These are phyloP conservation scores for Cladorhizidae sp. DNA, from an alignment of 37 sponge, comb jelly and placozoan genomes.

Conservation along the genomic window DNA sequence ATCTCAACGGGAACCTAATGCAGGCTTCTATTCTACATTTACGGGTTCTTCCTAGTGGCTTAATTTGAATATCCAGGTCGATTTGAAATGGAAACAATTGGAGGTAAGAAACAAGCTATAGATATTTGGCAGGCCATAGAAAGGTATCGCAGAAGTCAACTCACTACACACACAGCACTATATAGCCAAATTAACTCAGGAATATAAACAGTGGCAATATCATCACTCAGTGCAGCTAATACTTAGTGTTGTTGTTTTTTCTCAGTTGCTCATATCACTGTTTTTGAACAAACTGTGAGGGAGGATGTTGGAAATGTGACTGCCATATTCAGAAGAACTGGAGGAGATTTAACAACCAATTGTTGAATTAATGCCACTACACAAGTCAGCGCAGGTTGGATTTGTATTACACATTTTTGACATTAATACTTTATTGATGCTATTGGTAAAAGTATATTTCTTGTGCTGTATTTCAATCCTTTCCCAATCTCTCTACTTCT, in stretches of 20 bases:
- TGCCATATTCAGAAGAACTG: neutral
- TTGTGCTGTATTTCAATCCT: too few relatives aligned
- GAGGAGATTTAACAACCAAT: neutral
- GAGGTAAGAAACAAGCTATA: conserved; percentile 9
- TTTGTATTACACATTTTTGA: too few relatives aligned
- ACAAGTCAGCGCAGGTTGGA: neutral
- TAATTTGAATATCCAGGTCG: conserved; percentile 38
- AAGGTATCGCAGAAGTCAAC: too few relatives aligned
- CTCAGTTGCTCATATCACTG: conserved; percentile 4
- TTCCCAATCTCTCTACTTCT: too few relatives aligned
- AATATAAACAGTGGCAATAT: too few relatives aligned
- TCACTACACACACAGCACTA: too few relatives aligned
- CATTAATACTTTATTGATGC: too few relatives aligned
- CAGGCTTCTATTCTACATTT: conserved; percentile 12
- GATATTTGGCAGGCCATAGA: too few relatives aligned
- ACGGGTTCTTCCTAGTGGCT: conserved; percentile 27
- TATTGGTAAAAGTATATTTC: too few relatives aligned
- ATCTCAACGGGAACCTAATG: conserved; percentile 7
- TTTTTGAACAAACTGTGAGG: neutral
- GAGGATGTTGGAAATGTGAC: conserved; percentile 26
- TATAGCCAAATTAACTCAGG: too few relatives aligned
- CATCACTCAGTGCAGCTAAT: too few relatives aligned
- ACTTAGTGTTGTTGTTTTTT: neutral
- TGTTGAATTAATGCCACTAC: neutral
- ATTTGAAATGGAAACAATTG: conserved; percentile 41